Percentiles rank a stretch among this genome's conserved stretches.
Evolutionary conservation across 2,797 vertebrate genomes (phyloP).

Genomic region (Parotocinclus haroldoi): DNA sequence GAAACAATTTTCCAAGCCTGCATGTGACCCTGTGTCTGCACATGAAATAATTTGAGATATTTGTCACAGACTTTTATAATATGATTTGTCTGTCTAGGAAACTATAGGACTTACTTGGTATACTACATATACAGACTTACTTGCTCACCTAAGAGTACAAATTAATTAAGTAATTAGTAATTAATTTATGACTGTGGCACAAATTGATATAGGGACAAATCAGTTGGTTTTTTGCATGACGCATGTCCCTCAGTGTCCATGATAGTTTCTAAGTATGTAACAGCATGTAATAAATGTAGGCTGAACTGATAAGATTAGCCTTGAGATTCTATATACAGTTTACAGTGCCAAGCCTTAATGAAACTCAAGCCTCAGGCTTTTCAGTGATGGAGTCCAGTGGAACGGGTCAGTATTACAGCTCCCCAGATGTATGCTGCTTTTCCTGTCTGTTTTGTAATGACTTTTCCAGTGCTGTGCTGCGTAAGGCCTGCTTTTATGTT

Average conservation of each 20-base stretch:
- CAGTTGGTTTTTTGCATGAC: too few relatives aligned
- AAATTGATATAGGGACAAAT: too few relatives aligned
- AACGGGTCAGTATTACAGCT: conserved; percentile 54
- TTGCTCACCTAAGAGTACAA: too few relatives aligned
- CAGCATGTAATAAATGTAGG: background rate
- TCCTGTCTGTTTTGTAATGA: conserved; percentile 51
- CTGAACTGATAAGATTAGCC: conserved; percentile 13
- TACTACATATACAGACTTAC: too few relatives aligned
- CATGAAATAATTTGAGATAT: too few relatives aligned
- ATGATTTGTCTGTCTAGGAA: too few relatives aligned
- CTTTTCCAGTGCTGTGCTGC: conserved; percentile 61
- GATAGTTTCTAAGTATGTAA: too few relatives aligned
- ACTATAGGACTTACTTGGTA: too few relatives aligned
- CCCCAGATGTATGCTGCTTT: conserved; percentile 31
- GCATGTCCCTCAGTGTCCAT: too few relatives aligned
- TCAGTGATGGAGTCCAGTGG: conserved; percentile 55
- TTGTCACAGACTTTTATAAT: too few relatives aligned
- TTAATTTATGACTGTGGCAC: too few relatives aligned
- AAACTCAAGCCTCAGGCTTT: conserved; percentile 61
- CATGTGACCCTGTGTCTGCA: background rate
- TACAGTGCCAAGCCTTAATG: conserved; percentile 39
- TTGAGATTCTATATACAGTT: background rate
- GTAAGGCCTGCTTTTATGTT: conserved; percentile 62
- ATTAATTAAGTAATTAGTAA: too few relatives aligned
- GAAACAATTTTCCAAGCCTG: background rate